Conservation (phyloP, 2,888 invertebrate genomes). For the Metopia argyrocephala region DNA sequence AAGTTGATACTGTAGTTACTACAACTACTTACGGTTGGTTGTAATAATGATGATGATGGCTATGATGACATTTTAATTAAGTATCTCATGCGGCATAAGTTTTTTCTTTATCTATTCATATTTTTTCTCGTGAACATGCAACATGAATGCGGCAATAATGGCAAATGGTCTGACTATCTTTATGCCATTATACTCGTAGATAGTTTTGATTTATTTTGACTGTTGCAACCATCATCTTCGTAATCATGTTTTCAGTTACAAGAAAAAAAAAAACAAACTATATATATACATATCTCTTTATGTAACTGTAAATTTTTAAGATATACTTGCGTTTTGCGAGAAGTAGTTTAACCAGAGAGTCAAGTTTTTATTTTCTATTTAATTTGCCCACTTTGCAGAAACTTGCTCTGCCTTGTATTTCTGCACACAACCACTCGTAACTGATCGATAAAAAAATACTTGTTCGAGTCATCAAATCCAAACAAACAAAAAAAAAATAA, state of each 20-base stretch:
- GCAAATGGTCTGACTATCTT: not conserved
- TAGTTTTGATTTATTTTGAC: not conserved
- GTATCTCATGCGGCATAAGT: no score
- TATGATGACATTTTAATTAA: not conserved
- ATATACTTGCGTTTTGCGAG: not conserved
- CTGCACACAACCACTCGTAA: not conserved
- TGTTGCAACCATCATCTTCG: constrained; percentile 5
- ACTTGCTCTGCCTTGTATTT: no score
- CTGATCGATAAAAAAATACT: not conserved
- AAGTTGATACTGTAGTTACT: not conserved
- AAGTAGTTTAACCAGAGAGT: no score
- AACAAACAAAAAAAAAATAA: no score
- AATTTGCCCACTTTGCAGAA: not conserved
- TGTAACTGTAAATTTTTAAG: constrained; percentile 43
- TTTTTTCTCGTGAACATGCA: not conserved
- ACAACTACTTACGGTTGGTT: not conserved
- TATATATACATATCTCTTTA: no score
- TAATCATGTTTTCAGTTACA: constrained; percentile 3
- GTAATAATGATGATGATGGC: constrained; percentile 16
- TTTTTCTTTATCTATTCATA: no score
- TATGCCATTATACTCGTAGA: not conserved
- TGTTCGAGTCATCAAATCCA: not conserved
- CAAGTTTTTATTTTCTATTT: not conserved
- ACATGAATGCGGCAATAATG: not conserved
- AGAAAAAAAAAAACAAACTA: no score